Percentiles rank a stretch among this genome's conserved stretches.
These are phyloP conservation scores for Eupithecia dodoneata DNA, from an alignment of 2,888 invertebrate genomes.

Conservation along the genomic window DNA sequence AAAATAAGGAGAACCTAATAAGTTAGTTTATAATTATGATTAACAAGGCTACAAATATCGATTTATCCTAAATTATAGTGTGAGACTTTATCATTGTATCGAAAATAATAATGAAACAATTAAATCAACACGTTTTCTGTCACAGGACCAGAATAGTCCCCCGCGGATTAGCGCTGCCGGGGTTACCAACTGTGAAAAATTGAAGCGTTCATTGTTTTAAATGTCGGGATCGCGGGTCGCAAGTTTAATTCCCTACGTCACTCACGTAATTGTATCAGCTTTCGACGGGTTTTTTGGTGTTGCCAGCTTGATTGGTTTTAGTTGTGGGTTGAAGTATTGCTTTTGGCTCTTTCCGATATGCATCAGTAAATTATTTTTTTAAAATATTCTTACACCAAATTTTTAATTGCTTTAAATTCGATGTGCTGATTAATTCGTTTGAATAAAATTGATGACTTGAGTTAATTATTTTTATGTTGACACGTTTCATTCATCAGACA, in stretches of 20 bases:
- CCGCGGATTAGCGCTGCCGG: constrained; percentile 68
- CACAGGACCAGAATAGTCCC: constrained; percentile 53
- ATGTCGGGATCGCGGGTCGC: constrained; percentile 68
- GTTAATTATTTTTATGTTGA: background rate
- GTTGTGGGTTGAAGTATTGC: constrained; percentile 18
- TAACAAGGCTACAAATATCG: too few relatives aligned
- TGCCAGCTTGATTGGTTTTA: constrained; percentile 29
- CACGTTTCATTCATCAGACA: background rate
- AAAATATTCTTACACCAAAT: background rate
- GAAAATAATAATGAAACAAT: background rate
- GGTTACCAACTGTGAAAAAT: constrained; percentile 72
- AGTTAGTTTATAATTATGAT: too few relatives aligned
- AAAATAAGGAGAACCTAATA: too few relatives aligned
- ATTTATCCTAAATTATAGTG: background rate
- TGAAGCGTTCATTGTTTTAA: constrained; percentile 80
- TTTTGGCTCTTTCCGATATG: background rate
- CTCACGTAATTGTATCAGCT: constrained; percentile 60
- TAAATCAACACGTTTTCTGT: constrained; percentile 4
- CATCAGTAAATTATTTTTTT: background rate
- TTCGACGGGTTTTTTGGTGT: constrained; percentile 50
- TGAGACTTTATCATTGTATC: background rate
- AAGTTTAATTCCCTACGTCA: constrained; percentile 55
- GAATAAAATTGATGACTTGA: background rate
- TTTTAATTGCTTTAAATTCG: background rate
- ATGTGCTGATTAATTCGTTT: background rate